These are phyloP conservation scores for Daphoenositta chrysoptera DNA, from an alignment of 2,113 vertebrate species.

Conservation along the genomic window DNA sequence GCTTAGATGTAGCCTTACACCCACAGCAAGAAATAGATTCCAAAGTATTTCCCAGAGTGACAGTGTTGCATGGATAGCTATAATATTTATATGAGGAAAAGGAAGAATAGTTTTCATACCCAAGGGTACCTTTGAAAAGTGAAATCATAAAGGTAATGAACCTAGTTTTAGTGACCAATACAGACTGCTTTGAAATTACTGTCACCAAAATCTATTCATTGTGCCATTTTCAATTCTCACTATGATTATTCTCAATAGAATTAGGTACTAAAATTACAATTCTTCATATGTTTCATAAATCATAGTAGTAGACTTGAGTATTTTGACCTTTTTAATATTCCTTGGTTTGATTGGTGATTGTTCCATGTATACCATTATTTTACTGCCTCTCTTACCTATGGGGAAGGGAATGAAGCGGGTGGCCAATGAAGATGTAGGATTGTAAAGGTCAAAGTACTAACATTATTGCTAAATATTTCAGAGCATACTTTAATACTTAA, in stretches of 20 bases:
- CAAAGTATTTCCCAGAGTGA: not conserved
- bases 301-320: slow-evolving; percentile 37
- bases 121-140: slow-evolving; percentile 17
- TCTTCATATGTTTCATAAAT: slow-evolving; percentile 64
- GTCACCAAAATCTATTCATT: slow-evolving; percentile 49
- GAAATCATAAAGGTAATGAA: slow-evolving; percentile 60
- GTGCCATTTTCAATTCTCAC: slow-evolving; percentile 55
- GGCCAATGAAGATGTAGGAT: slow-evolving; percentile 28
- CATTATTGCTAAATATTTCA: slow-evolving; percentile 55
- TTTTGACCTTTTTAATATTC: slow-evolving; percentile 67
- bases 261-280: slow-evolving; percentile 48
- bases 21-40: not conserved
- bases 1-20: not conserved
- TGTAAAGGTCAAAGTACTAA: slow-evolving; percentile 59
- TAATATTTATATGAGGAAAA: slow-evolving; percentile 30
- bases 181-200: slow-evolving; percentile 40
- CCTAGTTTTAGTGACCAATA: slow-evolving; percentile 36
- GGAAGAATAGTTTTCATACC: not conserved
- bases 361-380: slow-evolving; percentile 20
- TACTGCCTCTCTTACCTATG: slow-evolving; percentile 11
- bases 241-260: slow-evolving; percentile 50
- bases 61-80: not conserved
- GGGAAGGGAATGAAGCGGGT: not conserved
- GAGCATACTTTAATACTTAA: slow-evolving; percentile 29
- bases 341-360: slow-evolving; percentile 28